phyloP scores from a whole-genome alignment of 1,140 invertebrate genomes.

The Drosophila rhopaloa region DNA sequence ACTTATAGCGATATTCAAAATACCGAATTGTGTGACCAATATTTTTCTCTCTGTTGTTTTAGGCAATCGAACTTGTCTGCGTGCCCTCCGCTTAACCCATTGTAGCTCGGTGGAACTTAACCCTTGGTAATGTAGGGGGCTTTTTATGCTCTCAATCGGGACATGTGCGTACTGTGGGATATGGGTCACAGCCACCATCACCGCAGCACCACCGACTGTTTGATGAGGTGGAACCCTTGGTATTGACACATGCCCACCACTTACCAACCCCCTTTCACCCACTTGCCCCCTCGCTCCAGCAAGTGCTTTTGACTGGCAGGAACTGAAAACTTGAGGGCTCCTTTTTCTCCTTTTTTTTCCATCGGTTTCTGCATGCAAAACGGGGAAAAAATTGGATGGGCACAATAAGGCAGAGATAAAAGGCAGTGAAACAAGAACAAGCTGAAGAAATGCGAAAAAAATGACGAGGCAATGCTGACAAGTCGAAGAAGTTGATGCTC shows the following conservation, averaged over 20 bases:
- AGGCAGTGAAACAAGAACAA: slow-evolving; percentile 12
- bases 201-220: slow-evolving; percentile 32
- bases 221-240: slow-evolving; percentile 44
- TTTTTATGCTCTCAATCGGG: slow-evolving; percentile 48
- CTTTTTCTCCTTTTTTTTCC: neutral
- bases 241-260: slow-evolving; percentile 41
- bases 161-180: slow-evolving; percentile 36
- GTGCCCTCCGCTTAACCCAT: slow-evolving; percentile 40
- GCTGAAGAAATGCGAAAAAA: neutral
- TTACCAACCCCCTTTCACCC: no score
- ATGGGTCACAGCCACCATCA: slow-evolving; percentile 46
- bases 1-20: no score
- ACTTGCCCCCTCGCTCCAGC: neutral
- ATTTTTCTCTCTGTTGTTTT: neutral
- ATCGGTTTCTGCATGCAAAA: slow-evolving; percentile 12
- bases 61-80: slow-evolving; percentile 53
- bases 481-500: slow-evolving; percentile 35
- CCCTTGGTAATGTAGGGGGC: slow-evolving; percentile 32
- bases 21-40: neutral
- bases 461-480: slow-evolving; percentile 5
- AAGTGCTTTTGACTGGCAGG: slow-evolving; percentile 5
- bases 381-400: slow-evolving; percentile 16
- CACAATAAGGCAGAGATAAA: slow-evolving; percentile 24
- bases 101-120: slow-evolving; percentile 12
- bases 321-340: slow-evolving; percentile 32